These are phyloP conservation scores for Reticulitermes speratus DNA, from an alignment of 1,140 invertebrate species.

Conservation along the genomic window DNA sequence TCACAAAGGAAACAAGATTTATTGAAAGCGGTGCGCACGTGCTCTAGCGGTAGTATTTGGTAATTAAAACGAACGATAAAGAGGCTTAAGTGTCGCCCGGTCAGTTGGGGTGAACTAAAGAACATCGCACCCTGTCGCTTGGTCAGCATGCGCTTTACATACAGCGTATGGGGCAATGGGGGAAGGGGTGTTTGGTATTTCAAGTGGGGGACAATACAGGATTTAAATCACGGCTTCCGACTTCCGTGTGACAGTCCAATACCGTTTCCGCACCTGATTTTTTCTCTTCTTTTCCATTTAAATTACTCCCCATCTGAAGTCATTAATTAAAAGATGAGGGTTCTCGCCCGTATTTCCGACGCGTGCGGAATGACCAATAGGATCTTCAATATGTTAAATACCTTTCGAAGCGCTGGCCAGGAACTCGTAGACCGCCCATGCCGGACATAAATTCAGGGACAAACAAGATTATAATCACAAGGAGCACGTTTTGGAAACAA, in stretches of 20 bases:
- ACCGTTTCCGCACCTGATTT: slow-evolving; percentile 8
- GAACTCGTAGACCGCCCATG: no score
- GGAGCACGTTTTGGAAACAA: no score
- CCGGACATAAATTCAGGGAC: no score
- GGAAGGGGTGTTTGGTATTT: neutral
- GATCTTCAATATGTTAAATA: no score
- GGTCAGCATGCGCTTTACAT: neutral
- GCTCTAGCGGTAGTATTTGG: neutral
- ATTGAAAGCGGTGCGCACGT: neutral
- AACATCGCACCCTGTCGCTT: neutral
- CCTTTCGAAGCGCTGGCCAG: no score
- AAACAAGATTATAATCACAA: no score
- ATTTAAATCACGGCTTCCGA: slow-evolving; percentile 15
- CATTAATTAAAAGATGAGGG: neutral
- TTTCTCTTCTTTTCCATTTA: neutral
- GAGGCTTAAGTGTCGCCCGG: neutral
- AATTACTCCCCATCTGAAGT: neutral
- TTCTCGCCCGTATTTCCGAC: neutral
- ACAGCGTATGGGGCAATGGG: neutral
- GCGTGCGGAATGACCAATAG: neutral
- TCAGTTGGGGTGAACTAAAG: slow-evolving; percentile 7
- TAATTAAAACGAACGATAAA: slow-evolving; percentile 10
- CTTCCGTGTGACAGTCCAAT: neutral
- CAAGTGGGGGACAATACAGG: neutral
- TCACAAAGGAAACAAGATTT: neutral